A percentile compares a stretch with the other conserved stretches of the same genome.
Evolutionary conservation across 2,888 invertebrate species (phyloP).

Genomic region (Dascillus cervinus): DNA sequence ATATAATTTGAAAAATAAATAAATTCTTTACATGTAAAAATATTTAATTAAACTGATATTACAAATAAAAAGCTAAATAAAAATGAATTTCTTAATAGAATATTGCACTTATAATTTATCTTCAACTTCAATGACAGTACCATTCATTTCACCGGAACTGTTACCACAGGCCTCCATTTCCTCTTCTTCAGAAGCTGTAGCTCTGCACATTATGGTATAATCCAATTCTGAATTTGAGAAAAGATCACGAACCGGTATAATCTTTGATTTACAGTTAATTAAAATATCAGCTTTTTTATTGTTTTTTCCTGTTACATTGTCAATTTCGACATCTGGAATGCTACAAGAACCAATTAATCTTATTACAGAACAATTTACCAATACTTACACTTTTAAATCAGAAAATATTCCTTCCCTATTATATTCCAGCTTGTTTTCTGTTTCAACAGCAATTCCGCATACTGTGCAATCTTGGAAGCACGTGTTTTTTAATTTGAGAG

Average conservation of each 20-base stretch:
- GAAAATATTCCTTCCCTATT: conserved; percentile 28
- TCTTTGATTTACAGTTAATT: conserved; percentile 28
- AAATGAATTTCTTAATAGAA: too few relatives aligned
- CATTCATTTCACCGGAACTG: conserved; percentile 10
- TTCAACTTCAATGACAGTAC: conserved; percentile 20
- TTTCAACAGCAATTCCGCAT: conserved; percentile 47
- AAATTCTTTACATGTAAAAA: too few relatives aligned
- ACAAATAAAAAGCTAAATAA: too few relatives aligned
- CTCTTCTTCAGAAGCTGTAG: conserved; percentile 22
- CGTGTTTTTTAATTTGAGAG: conserved; percentile 34
- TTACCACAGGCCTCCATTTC: conserved; percentile 21
- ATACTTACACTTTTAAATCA: conserved; percentile 31
- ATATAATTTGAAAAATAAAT: too few relatives aligned
- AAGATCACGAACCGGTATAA: conserved; percentile 32
- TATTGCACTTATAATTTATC: too few relatives aligned
- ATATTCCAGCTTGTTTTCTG: conserved; percentile 30
- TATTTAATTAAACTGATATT: too few relatives aligned
- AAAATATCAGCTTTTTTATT: conserved; percentile 33
- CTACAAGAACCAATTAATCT: conserved; percentile 21
- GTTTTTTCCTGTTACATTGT: conserved; percentile 26
- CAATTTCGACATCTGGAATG: conserved; percentile 28
- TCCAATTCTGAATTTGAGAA: conserved; percentile 20
- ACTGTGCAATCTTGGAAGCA: conserved; percentile 42
- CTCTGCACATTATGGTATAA: too few relatives aligned
- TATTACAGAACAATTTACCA: conserved; percentile 3